Percentiles rank a stretch among this genome's conserved stretches.
phyloP scores from a whole-genome alignment of 2,888 invertebrate genomes.

The Rhingia rostrata region DNA sequence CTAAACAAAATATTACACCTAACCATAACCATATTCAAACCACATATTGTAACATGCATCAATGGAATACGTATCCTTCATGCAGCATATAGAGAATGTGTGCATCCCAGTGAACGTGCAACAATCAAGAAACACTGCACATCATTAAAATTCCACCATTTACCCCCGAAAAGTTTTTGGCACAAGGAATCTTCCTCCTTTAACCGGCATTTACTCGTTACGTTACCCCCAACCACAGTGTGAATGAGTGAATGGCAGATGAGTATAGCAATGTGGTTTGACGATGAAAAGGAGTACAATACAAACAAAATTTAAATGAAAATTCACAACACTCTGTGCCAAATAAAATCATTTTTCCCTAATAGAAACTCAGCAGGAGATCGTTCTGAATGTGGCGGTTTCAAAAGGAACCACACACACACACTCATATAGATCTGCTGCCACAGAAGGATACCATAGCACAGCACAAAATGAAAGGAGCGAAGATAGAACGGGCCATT shows the following conservation, averaged over 20 bases:
- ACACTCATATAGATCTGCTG: slow-evolving; percentile 9
- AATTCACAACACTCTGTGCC: slow-evolving; percentile 35
- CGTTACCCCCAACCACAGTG: slow-evolving; percentile 6
- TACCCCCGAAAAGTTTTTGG: slow-evolving; percentile 15
- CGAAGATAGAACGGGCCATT: slow-evolving; percentile 39
- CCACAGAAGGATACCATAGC: slow-evolving; percentile 23
- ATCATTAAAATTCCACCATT: slow-evolving; percentile 57
- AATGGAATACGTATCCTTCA: neutral
- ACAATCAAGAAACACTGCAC: slow-evolving; percentile 45
- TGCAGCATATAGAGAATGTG: neutral
- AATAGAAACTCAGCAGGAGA: slow-evolving; percentile 53
- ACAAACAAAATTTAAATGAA: neutral
- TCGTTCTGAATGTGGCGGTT: slow-evolving; percentile 50
- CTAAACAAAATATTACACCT: neutral
- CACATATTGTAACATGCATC: neutral
- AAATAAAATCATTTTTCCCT: slow-evolving; percentile 54
- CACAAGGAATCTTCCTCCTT: slow-evolving; percentile 28
- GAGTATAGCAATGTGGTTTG: slow-evolving; percentile 23
- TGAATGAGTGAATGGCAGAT: slow-evolving; percentile 39
- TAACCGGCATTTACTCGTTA: slow-evolving; percentile 56
- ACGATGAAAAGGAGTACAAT: slow-evolving; percentile 1
- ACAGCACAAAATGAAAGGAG: slow-evolving; percentile 14
- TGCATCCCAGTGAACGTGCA: slow-evolving; percentile 11
- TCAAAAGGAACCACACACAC: slow-evolving; percentile 40
- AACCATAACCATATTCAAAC: neutral